Evolutionary conservation across 2,113 vertebrate genomes (phyloP).

Genomic region (Procavia capensis): DNA sequence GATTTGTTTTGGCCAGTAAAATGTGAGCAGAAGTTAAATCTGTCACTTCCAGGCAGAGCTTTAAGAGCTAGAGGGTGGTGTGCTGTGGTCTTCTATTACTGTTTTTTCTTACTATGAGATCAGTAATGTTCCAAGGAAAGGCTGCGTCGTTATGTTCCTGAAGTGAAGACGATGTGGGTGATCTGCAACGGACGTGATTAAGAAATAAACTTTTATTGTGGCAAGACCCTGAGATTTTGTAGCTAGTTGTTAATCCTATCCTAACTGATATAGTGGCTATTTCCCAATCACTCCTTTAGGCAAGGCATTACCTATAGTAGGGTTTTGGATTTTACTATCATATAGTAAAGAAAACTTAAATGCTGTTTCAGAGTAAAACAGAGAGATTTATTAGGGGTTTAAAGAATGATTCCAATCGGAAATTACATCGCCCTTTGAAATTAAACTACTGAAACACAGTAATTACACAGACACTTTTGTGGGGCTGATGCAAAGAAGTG

Average conservation of each 20-base stretch:
- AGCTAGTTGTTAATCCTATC: background rate
- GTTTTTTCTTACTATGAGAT: background rate
- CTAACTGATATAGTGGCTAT: background rate
- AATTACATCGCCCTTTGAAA: no score
- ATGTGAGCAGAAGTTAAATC: background rate
- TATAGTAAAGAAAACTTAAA: no score
- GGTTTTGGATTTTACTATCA: no score
- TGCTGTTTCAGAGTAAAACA: no score
- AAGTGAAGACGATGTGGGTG: background rate
- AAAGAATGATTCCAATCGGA: no score
- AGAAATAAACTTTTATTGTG: background rate
- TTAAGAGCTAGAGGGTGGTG: background rate
- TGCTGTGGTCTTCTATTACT: background rate
- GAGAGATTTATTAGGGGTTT: no score
- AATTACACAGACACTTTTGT: no score
- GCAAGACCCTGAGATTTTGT: background rate
- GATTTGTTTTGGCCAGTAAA: background rate
- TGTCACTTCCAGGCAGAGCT: constrained; percentile 14
- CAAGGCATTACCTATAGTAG: background rate
- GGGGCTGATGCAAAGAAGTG: no score
- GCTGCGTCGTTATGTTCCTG: background rate
- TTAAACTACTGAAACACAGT: no score
- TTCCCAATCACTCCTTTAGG: background rate
- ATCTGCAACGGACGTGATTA: background rate
- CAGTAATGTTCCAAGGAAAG: background rate